Base-by-base conservation (phyloP, 2,113 vertebrate genomes). In the Gallinago media region DNA sequence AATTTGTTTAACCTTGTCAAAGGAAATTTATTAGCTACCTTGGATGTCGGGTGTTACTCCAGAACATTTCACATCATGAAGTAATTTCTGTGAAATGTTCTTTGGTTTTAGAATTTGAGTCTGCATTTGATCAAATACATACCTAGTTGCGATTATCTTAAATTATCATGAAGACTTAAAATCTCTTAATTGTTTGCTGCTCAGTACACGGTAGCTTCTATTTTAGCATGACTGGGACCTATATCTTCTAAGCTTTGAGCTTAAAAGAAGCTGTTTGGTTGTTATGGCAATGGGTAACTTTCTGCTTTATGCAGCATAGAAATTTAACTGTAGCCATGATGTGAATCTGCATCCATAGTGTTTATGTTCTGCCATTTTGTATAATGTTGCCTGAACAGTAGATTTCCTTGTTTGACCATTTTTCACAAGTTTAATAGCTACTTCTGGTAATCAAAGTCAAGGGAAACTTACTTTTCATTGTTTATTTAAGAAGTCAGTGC, bases 231-330 rank as follows among this genome's bases (percentile, higher is more conserved):
- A 52, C 50, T 52, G 50, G 25, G 25, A 52, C 25, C 54, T 32
- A 0, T 34, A 66, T 42, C 29, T 89, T 32, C 44, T 84, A 58
- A 63, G 79, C 38, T 87, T 67, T 75, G 29, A 56, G 16, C 86
- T 72, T 85, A 54, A 42, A 83, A 79, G 20, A 73, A 92, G 71
- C 82, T 91, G 6, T 86, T 91, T 77, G 67, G 80, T 88, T 96
- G 68, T 91, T 91, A 84, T 78, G 68, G 80, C 68, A 81, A 40
- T 87, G 44, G 59, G 52, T 66, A 96, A 94, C 95, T 96, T 94
- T 92, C 31, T 44, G 62, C 44, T 85, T 89, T 82, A 42, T 0
- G 1, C 67, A 56, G 59, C 2, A 1, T 13, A 62, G 68, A 95
- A 73, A 58, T 62, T 16, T 84, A 34, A 46, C 63, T 62, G 88